Percentiles rank a stretch among this genome's conserved stretches.
phyloP scores from a whole-genome alignment of 2,888 invertebrate species.

The Pyralis farinalis region DNA sequence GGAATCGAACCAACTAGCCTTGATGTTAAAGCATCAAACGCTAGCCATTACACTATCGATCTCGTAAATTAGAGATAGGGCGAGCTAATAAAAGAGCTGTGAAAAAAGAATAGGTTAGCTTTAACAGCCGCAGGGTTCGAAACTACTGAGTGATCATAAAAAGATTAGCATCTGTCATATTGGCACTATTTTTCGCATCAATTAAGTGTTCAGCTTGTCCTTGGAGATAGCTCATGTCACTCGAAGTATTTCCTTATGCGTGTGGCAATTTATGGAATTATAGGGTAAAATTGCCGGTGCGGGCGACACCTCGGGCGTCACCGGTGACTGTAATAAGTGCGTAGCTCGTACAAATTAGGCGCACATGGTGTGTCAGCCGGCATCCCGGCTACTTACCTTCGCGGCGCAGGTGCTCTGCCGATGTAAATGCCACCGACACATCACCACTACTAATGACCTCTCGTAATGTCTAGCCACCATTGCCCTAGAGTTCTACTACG shows the following conservation, averaged over 20 bases:
- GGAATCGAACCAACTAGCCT: too few relatives aligned
- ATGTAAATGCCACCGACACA: constrained; percentile 56
- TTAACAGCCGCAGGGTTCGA: too few relatives aligned
- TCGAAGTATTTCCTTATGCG: constrained; percentile 50
- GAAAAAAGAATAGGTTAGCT: too few relatives aligned
- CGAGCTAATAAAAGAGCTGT: too few relatives aligned
- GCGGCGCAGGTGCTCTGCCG: constrained; percentile 52
- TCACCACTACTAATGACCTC: constrained; percentile 17
- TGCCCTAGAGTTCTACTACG: background rate
- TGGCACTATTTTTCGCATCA: constrained; percentile 12
- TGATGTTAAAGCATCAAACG: too few relatives aligned
- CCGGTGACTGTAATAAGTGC: constrained; percentile 63
- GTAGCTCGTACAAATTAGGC: constrained; percentile 71
- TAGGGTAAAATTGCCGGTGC: constrained; percentile 57
- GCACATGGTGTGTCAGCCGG: constrained; percentile 79
- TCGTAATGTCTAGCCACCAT: background rate
- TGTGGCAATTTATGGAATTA: constrained; percentile 71
- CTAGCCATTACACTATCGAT: too few relatives aligned
- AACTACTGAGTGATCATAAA: constrained; percentile 11
- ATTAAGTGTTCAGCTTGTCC: constrained; percentile 25
- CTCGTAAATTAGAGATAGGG: too few relatives aligned
- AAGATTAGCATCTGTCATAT: constrained; percentile 21
- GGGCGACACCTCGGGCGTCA: constrained; percentile 70
- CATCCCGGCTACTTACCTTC: constrained; percentile 45
- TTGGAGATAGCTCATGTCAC: constrained; percentile 37